A percentile compares a stretch with the other conserved stretches of the same genome.
Conservation (phyloP, 1,140 invertebrate genomes). For the Drosophila parabipectinata region DNA sequence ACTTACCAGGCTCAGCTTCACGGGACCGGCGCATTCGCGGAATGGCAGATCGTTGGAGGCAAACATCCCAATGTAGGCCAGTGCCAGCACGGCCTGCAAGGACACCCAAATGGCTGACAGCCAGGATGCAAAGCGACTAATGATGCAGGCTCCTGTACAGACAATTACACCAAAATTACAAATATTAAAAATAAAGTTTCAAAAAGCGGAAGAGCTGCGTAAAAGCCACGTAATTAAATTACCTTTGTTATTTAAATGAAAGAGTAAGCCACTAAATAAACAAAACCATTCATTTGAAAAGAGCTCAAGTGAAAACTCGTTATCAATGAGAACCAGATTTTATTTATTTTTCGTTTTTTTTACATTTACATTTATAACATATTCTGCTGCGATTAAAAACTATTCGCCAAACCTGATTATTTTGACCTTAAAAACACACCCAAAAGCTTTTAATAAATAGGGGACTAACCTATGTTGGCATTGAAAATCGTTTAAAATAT, state of each 20-base stretch:
- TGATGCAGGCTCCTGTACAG: constrained; percentile 73
- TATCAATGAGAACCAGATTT: constrained; percentile 42
- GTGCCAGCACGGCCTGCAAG: constrained; percentile 76
- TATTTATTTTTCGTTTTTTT: constrained; percentile 9
- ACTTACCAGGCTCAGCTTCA: constrained; percentile 65
- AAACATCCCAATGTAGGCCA: constrained; percentile 82
- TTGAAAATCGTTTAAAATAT: constrained; percentile 15
- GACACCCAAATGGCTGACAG: constrained; percentile 81
- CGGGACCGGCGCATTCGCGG: constrained; percentile 72
- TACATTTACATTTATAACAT: constrained; percentile 46
- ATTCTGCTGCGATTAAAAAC: constrained; percentile 22
- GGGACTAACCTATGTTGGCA: constrained; percentile 25
- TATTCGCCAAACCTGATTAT: constrained; percentile 40
- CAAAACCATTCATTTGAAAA: constrained; percentile 18
- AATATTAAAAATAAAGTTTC: background rate
- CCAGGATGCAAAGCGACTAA: constrained; percentile 83
- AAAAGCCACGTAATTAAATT: constrained; percentile 26
- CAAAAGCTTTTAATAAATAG: constrained; percentile 35
- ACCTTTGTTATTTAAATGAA: constrained; percentile 41
- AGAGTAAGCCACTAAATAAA: constrained; percentile 14
- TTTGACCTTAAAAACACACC: constrained; percentile 49
- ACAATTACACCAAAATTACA: background rate
- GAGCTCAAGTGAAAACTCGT: constrained; percentile 45
- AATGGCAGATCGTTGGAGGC: constrained; percentile 74
- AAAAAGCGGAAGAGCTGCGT: constrained; percentile 29